phyloP scores from a whole-genome alignment of 2,797 vertebrate genomes.

The Phataginus tetradactyla region DNA sequence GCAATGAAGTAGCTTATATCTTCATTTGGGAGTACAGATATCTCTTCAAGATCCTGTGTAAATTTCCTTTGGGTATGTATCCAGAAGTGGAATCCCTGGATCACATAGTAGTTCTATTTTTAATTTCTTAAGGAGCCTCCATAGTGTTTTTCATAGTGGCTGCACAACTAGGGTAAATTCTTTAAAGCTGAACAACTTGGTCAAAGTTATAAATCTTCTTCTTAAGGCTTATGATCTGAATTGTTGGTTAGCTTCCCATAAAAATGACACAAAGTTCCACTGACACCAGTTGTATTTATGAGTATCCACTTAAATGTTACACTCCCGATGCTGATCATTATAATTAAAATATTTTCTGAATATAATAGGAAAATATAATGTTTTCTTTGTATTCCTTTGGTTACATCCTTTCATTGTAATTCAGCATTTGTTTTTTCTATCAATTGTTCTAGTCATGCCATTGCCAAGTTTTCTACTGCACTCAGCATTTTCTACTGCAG shows the following conservation, averaged over 20 bases:
- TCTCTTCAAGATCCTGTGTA: neutral
- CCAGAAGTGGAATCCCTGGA: neutral
- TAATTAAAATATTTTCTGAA: neutral
- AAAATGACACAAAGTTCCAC: neutral
- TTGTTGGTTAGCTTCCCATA: neutral
- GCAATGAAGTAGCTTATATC: neutral
- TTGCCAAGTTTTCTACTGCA: neutral
- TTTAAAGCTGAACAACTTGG: neutral
- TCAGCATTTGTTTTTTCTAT: neutral
- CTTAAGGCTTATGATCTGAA: neutral
- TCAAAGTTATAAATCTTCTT: neutral
- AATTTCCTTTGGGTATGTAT: neutral
- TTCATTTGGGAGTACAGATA: neutral
- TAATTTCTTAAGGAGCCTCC: neutral
- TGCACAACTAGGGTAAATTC: neutral
- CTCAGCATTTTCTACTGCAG: neutral
- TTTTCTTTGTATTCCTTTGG: neutral
- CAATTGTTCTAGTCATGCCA: neutral
- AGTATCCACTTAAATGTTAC: neutral
- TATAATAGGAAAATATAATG: neutral
- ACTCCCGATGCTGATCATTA: neutral
- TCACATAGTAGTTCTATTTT: neutral
- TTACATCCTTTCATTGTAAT: conserved; percentile 5
- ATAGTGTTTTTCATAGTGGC: neutral
- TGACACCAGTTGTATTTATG: neutral